phyloP scores from a whole-genome alignment of 2,113 vertebrate species.

The human (Homo sapiens) region DNA sequence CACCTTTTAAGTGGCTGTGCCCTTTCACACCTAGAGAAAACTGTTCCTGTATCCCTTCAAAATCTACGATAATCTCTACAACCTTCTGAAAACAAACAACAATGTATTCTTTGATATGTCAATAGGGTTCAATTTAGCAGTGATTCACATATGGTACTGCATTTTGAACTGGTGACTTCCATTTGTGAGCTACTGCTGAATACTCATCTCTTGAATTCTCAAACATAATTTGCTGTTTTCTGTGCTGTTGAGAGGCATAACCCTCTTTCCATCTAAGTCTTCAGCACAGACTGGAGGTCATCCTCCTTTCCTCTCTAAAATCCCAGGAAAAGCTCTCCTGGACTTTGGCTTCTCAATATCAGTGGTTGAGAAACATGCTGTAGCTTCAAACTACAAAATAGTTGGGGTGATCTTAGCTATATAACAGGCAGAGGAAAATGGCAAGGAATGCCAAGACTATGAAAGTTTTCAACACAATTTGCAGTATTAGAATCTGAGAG shows the following conservation, averaged over 20 bases:
- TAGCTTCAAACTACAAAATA: not conserved
- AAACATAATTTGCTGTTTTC: not conserved
- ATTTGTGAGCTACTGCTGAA: not conserved
- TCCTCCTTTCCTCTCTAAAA: not conserved
- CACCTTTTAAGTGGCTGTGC: not conserved
- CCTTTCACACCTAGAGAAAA: not conserved
- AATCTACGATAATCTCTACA: not conserved
- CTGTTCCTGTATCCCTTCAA: not conserved
- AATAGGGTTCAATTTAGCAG: not conserved
- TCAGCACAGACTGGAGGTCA: not conserved
- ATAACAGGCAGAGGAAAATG: not conserved
- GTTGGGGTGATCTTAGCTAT: not conserved
- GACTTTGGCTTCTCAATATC: not conserved
- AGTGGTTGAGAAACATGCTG: not conserved
- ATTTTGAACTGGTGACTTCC: not conserved
- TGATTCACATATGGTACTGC: not conserved
- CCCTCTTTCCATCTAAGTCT: not conserved
- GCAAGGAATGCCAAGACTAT: not conserved
- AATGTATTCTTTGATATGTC: not conserved
- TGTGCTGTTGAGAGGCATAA: not conserved
- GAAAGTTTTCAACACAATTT: not conserved
- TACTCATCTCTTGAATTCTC: not conserved
- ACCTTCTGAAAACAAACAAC: conserved; percentile 14
- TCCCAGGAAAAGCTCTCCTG: not conserved
- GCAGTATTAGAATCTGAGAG: not conserved